Percentiles rank a stretch among this genome's conserved stretches.
Evolutionary conservation across 2,888 invertebrate species (phyloP).

Genomic region (Hypolimnas misippus): DNA sequence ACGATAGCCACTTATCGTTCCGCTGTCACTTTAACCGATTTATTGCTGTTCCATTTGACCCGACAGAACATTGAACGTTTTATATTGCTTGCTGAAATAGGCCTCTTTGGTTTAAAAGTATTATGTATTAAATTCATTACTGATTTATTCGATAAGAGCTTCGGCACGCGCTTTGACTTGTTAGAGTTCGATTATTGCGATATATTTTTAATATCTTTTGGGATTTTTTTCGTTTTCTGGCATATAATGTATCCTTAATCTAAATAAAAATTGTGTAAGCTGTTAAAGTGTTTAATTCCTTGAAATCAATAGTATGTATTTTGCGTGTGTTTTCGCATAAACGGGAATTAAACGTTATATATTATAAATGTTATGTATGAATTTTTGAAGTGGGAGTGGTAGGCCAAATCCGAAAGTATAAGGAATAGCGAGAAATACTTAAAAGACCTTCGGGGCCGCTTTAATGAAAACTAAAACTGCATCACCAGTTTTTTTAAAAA

Average conservation of each 20-base stretch:
- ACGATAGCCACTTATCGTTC: slow-evolving; percentile 66
- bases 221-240: background rate
- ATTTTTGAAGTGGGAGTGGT: too few species aligned
- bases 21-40: slow-evolving; percentile 45
- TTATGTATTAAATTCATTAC: slow-evolving; percentile 3
- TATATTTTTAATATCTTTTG: background rate
- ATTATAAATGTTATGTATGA: too few species aligned
- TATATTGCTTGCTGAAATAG: slow-evolving; percentile 24
- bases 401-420: too few species aligned
- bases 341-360: too few species aligned
- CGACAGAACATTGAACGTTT: slow-evolving; percentile 41
- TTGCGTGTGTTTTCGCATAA: too few species aligned
- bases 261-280: too few species aligned
- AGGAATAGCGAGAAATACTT: too few species aligned
- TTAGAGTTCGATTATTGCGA: background rate
- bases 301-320: too few species aligned
- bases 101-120: slow-evolving; percentile 15
- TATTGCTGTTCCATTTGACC: slow-evolving; percentile 43
- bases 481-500: too few species aligned
- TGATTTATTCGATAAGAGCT: background rate
- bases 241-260: background rate
- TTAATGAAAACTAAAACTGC: too few species aligned
- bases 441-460: too few species aligned
- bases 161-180: background rate
- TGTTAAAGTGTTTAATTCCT: too few species aligned